Evolutionary conservation across 2,888 invertebrate genomes (phyloP), one percentile per base, ranked within the genome.

Genomic region (Nasonovia ribisnigri): DNA sequence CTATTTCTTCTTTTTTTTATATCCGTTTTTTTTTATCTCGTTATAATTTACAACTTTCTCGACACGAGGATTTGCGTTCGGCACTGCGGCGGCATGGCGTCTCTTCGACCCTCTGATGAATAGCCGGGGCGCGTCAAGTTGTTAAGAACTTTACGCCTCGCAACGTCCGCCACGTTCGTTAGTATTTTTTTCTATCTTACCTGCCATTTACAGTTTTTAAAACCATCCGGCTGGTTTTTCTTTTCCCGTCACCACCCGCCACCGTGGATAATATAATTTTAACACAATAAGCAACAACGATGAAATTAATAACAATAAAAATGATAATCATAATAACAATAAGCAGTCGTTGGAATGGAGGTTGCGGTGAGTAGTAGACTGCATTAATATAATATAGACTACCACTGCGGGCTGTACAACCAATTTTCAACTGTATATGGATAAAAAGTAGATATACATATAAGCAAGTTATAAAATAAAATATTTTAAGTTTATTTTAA

Each of bases 11-110:
- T 88, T 51, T 91, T 77, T 29, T 91, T 57, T 86, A 36, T 87
- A 87, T 48, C 36, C 48, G 26, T 92, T 51, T 60, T 86, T 60
- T 94, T 94, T 94, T 94, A 94, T 94, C 94, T 93, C 89, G 94
- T 94, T 94, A 94, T 94, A 94, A 94, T 94, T 94, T 94, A 94
- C 94, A 94, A 91, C 94, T 94, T 94, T 92, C 84, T 84, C 89
- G 94, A 88, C 92, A 88, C 42, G 92, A 67, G 92, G 92, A 92
- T 88, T 92, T 92, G 86, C 92, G 92, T 92, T 87, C 92, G 60
- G 60, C 92, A 67, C 57, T 84, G 51, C 77, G 36, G 51, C 54
- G 84, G 91, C 84, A 43, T 84, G 43, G 91, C 84, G 54, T 91
- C 43, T 54, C 42, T 43, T 84, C 91, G 57, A 87, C 36, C 60